Evolutionary conservation across 2,113 vertebrate species (phyloP).

Genomic region (Podarcis muralis): DNA sequence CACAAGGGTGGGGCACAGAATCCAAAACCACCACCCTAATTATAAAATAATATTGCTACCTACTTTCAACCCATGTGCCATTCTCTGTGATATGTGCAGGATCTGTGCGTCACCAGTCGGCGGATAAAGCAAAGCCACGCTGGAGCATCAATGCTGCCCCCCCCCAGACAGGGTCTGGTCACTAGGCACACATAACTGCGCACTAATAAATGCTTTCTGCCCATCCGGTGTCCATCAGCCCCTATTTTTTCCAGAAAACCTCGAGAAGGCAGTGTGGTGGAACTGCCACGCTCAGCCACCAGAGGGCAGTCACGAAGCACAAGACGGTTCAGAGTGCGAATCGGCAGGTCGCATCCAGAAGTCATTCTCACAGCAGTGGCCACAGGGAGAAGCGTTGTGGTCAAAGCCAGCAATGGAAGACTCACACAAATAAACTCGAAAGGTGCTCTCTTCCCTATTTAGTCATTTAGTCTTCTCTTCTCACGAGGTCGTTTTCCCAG

Average conservation of each 20-base stretch:
- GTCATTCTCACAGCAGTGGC: too few species aligned
- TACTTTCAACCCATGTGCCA: not conserved
- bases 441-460: too few species aligned
- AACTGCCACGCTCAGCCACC: not conserved
- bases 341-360: too few species aligned
- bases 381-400: too few species aligned
- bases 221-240: not conserved
- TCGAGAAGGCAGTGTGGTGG: not conserved
- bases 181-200: not conserved
- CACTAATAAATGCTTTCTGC: not conserved
- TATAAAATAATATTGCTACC: too few species aligned
- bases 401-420: too few species aligned
- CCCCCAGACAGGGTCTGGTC: not conserved
- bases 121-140: not conserved
- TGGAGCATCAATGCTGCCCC: not conserved
- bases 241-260: not conserved
- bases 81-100: too few species aligned
- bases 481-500: too few species aligned
- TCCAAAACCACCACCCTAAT: too few species aligned
- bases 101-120: not conserved
- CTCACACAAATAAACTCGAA: too few species aligned
- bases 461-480: too few species aligned
- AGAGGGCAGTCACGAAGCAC: not conserved
- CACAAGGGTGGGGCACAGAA: too few species aligned
- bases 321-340: not conserved